Percentiles rank a stretch among this genome's conserved stretches.
Conservation (phyloP, 2,113 vertebrate genomes). For the Neoarius graeffei region DNA sequence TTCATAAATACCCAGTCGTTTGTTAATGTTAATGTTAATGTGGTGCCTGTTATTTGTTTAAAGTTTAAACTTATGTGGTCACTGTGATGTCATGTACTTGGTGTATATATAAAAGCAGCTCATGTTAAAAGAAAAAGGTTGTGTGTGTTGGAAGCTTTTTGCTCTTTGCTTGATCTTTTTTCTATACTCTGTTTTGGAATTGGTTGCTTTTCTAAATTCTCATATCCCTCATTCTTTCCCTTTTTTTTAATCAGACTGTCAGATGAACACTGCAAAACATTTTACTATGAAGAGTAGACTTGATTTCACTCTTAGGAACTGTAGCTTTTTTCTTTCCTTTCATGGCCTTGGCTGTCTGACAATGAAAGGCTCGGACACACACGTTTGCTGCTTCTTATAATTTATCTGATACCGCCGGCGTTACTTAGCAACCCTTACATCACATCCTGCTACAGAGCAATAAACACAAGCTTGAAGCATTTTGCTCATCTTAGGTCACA, state of each 20-base stretch:
- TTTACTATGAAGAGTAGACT: slow-evolving; percentile 31
- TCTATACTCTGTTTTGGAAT: neutral
- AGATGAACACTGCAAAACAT: slow-evolving; percentile 3
- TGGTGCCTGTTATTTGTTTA: slow-evolving; percentile 41
- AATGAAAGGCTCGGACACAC: neutral
- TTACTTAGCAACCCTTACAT: slow-evolving; percentile 36
- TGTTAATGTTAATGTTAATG: slow-evolving; percentile 21
- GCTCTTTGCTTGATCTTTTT: slow-evolving; percentile 6
- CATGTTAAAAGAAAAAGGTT: slow-evolving; percentile 14
- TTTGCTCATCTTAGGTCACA: neutral
- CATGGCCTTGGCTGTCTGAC: slow-evolving; percentile 1
- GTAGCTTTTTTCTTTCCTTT: neutral
- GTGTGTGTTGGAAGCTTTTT: slow-evolving; percentile 13
- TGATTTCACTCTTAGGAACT: slow-evolving; percentile 1
- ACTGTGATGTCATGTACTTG: slow-evolving; percentile 39
- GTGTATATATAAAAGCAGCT: slow-evolving; percentile 28
- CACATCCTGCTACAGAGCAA: neutral
- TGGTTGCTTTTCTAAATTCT: slow-evolving; percentile 23
- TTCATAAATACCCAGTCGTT: slow-evolving; percentile 6
- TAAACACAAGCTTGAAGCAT: neutral
- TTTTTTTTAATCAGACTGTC: slow-evolving; percentile 6
- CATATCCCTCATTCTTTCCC: slow-evolving; percentile 13
- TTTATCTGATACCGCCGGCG: neutral
- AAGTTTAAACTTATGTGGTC: slow-evolving; percentile 36
- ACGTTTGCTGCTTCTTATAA: neutral